phyloP scores from a whole-genome alignment of 2,888 invertebrate genomes.

The Athalia cordata region DNA sequence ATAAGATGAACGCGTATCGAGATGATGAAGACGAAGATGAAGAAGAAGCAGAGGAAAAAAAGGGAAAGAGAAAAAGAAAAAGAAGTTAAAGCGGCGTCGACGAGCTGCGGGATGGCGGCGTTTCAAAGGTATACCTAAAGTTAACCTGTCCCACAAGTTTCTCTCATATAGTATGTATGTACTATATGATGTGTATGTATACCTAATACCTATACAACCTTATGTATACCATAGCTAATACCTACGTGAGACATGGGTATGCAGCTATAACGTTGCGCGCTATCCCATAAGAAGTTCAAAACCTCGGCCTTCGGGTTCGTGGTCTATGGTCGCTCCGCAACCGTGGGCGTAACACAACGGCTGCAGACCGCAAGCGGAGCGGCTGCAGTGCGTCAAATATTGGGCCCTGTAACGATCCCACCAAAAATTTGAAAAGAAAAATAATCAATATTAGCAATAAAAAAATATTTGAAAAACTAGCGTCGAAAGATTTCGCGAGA shows the following conservation, averaged over 20 bases:
- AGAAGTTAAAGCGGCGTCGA: background rate
- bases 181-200: background rate
- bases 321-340: slow-evolving; percentile 38
- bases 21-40: too few species aligned
- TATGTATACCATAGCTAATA: background rate
- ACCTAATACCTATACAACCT: background rate
- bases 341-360: slow-evolving; percentile 37
- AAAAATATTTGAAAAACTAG: too few species aligned
- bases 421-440: slow-evolving; percentile 23
- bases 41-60: too few species aligned
- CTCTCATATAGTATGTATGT: slow-evolving; percentile 33
- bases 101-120: background rate
- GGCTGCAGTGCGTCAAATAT: slow-evolving; percentile 14
- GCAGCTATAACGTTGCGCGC: too few species aligned
- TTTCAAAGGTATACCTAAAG: slow-evolving; percentile 26
- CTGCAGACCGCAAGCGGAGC: slow-evolving; percentile 48
- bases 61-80: too few species aligned
- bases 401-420: too few species aligned
- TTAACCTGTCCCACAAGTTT: slow-evolving; percentile 66
- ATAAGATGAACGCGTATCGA: too few species aligned
- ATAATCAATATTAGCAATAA: background rate
- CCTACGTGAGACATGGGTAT: background rate
- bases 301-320: background rate
- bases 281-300: too few species aligned
- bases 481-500: too few species aligned